Conservation (phyloP, 2,888 invertebrate species). For the Synergus umbraculus region DNA sequence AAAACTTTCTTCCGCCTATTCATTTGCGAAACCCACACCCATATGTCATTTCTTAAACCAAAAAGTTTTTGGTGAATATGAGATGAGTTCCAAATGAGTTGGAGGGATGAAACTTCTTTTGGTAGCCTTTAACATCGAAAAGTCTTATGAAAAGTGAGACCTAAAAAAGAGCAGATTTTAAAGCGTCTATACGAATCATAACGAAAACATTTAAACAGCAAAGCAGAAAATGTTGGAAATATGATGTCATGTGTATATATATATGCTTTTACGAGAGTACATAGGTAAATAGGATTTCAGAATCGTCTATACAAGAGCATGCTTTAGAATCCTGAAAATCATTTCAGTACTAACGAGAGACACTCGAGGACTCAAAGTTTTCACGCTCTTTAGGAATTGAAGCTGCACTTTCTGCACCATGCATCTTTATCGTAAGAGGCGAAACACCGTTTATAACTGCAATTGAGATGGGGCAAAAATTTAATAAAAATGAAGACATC, state of each 20-base stretch:
- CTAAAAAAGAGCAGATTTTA: no score
- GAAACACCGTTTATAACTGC: slow-evolving; percentile 26
- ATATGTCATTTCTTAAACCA: no score
- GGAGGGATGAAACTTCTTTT: no score
- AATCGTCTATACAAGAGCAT: slow-evolving; percentile 6
- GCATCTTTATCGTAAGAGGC: slow-evolving; percentile 13
- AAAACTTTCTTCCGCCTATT: no score
- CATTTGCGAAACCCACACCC: no score
- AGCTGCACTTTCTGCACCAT: not conserved
- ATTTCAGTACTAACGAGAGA: slow-evolving; percentile 25
- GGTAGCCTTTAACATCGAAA: no score
- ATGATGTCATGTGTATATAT: not conserved
- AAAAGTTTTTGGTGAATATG: no score
- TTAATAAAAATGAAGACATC: slow-evolving; percentile 56
- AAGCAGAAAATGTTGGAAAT: not conserved
- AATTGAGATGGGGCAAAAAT: slow-evolving; percentile 47
- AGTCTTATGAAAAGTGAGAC: no score
- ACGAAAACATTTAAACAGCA: not conserved
- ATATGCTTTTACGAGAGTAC: not conserved
- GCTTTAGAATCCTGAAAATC: slow-evolving; percentile 11
- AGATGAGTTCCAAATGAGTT: no score
- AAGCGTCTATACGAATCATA: not conserved
- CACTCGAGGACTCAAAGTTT: slow-evolving; percentile 4
- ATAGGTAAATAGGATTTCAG: not conserved
- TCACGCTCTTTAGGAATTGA: slow-evolving; percentile 10